phyloP scores from a whole-genome alignment of 2,797 vertebrate species.

The Anguilla pacifica region DNA sequence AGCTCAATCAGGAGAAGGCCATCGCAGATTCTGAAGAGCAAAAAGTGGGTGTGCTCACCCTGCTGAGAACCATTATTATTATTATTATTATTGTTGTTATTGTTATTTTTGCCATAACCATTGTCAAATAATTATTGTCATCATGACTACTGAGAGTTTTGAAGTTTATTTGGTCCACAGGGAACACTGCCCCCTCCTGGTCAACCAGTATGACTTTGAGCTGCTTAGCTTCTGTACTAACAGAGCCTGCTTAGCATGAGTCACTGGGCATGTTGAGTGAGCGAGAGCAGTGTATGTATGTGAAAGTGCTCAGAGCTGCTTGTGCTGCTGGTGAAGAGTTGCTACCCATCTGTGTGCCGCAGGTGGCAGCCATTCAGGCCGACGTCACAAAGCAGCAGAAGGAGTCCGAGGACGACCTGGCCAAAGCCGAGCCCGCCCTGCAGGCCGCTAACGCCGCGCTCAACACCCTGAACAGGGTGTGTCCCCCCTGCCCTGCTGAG shows the following conservation, averaged over 20 bases:
- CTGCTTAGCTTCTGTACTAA: no score
- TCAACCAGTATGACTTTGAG: no score
- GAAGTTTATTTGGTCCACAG: no score
- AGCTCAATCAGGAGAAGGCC: constrained; percentile 69
- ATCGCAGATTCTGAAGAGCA: constrained; percentile 68
- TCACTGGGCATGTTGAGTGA: no score
- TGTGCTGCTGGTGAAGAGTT: background rate
- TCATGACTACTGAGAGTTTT: no score
- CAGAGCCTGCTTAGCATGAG: background rate
- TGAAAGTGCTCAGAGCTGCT: background rate
- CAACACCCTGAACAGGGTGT: constrained; percentile 75
- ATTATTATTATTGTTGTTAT: no score
- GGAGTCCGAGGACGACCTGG: constrained; percentile 74
- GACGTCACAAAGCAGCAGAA: constrained; percentile 76
- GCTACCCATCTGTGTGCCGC: constrained; percentile 31
- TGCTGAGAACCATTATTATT: no score
- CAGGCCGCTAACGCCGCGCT: constrained; percentile 72
- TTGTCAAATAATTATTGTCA: no score
- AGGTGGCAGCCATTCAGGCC: constrained; percentile 73
- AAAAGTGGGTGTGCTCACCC: constrained; percentile 53
- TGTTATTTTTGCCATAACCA: no score
- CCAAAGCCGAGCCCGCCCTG: constrained; percentile 72
- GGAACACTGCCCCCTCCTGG: no score
- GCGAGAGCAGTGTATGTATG: background rate
- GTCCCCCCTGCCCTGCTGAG: background rate